Evolutionary conservation across 2,888 invertebrate genomes (phyloP).

Genomic region (Athetis lepigone): DNA sequence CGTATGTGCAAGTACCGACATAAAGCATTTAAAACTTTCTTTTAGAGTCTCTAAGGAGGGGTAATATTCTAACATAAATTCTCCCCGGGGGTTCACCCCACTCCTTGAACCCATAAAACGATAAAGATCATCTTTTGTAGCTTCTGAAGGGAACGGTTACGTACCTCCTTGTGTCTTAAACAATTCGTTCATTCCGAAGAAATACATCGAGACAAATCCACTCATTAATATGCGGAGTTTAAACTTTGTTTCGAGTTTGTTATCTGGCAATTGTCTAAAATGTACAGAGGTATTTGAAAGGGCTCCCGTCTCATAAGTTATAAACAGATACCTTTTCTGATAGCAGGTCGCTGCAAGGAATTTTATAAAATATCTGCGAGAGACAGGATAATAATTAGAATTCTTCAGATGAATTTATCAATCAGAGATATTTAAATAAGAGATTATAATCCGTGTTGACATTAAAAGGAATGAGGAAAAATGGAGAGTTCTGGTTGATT

Average conservation of each 20-base stretch:
- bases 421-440: conserved; percentile 21
- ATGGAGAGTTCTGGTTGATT: conserved; percentile 6
- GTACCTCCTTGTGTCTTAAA: conserved; percentile 68
- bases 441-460: conserved; percentile 27
- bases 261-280: conserved; percentile 62
- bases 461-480: conserved; percentile 11
- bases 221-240: conserved; percentile 70
- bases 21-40: conserved; percentile 85
- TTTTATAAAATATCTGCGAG: conserved; percentile 52
- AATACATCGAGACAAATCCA: conserved; percentile 68
- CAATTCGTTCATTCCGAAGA: conserved; percentile 69
- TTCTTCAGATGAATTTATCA: conserved; percentile 39
- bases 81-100: conserved; percentile 74
- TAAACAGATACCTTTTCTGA: conserved; percentile 54
- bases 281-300: conserved; percentile 58
- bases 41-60: conserved; percentile 78
- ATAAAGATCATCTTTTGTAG: conserved; percentile 85
- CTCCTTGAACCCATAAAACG: conserved; percentile 81
- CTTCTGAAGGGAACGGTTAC: conserved; percentile 69
- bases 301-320: conserved; percentile 53
- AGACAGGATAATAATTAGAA: conserved; percentile 46
- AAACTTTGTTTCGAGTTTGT: conserved; percentile 66
- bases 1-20: conserved; percentile 72
- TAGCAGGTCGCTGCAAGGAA: conserved; percentile 40
- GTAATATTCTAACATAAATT: conserved; percentile 82